These are phyloP conservation scores for Matsumurasca onukii DNA, from an alignment of 1,140 invertebrate species.

Conservation along the genomic window DNA sequence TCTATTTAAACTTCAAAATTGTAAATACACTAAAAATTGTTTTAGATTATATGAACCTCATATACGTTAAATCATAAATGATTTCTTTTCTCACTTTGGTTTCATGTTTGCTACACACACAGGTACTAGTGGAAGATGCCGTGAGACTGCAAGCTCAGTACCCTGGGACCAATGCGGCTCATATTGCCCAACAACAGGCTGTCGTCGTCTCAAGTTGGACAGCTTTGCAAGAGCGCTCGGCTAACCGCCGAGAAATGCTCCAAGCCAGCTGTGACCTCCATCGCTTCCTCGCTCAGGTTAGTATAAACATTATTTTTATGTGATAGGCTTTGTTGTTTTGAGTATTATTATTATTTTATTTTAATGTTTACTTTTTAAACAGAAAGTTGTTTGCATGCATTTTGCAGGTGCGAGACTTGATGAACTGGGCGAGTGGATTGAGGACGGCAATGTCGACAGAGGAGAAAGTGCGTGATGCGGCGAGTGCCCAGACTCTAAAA, in stretches of 20 bases:
- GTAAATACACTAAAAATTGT: too few relatives aligned
- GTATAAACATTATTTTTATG: conserved; percentile 20
- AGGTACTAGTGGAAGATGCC: conserved; percentile 89
- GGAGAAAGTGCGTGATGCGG: conserved; percentile 82
- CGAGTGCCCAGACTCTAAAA: conserved; percentile 82
- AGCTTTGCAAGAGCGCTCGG: conserved; percentile 77
- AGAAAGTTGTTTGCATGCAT: too few relatives aligned
- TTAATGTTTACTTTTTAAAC: too few relatives aligned
- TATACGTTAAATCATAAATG: too few relatives aligned
- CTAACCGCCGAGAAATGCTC: conserved; percentile 74
- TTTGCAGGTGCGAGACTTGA: conserved; percentile 78
- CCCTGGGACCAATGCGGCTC: conserved; percentile 88
- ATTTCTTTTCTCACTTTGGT: too few relatives aligned
- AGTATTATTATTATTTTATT: too few relatives aligned
- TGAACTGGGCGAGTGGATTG: conserved; percentile 82
- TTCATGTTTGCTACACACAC: too few relatives aligned
- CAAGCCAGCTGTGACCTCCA: conserved; percentile 88
- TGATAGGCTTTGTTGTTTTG: neutral
- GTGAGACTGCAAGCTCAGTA: conserved; percentile 83
- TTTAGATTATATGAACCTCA: too few relatives aligned
- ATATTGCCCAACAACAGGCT: conserved; percentile 79
- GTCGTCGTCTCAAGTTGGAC: conserved; percentile 88
- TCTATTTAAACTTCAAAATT: too few relatives aligned
- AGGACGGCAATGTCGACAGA: conserved; percentile 78
- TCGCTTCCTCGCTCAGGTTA: conserved; percentile 75